Percentiles rank a stretch among this genome's conserved stretches.
These are phyloP conservation scores for Eurytoma californica DNA, from an alignment of 2,888 invertebrate genomes.

Conservation along the genomic window DNA sequence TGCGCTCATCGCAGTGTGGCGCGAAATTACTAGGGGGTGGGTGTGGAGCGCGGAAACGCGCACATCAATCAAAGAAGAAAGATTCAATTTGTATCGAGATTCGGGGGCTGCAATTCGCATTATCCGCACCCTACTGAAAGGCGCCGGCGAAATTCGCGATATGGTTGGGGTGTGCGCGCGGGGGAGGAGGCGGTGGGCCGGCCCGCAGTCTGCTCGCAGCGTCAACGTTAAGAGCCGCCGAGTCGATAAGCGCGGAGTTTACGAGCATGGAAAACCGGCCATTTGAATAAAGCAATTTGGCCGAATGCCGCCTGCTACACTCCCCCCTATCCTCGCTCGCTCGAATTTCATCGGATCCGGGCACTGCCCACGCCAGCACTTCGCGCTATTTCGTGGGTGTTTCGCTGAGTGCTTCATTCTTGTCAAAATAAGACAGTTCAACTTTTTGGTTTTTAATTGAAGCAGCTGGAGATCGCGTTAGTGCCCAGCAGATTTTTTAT, in stretches of 20 bases:
- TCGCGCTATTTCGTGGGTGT: background rate
- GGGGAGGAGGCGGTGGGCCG: background rate
- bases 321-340: slow-evolving; percentile 67
- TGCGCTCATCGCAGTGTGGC: too few species aligned
- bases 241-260: slow-evolving; percentile 50
- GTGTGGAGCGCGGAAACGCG: too few species aligned
- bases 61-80: slow-evolving; percentile 1
- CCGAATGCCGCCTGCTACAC: slow-evolving; percentile 32
- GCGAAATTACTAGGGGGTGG: too few species aligned
- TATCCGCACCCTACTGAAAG: background rate
- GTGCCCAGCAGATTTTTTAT: too few species aligned
- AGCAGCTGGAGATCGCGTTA: too few species aligned
- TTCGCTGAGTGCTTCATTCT: too few species aligned
- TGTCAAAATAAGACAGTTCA: too few species aligned
- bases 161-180: background rate
- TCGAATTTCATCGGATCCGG: slow-evolving; percentile 69
- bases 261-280: slow-evolving; percentile 56
- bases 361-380: background rate
- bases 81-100: slow-evolving; percentile 33
- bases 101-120: background rate
- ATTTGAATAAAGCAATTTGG: slow-evolving; percentile 74
- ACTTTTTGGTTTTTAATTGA: too few species aligned
- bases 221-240: slow-evolving; percentile 44
- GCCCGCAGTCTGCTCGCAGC: background rate
- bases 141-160: slow-evolving; percentile 1